phyloP scores from a whole-genome alignment of 2,113 vertebrate species.

The Lophotis ruficrista region DNA sequence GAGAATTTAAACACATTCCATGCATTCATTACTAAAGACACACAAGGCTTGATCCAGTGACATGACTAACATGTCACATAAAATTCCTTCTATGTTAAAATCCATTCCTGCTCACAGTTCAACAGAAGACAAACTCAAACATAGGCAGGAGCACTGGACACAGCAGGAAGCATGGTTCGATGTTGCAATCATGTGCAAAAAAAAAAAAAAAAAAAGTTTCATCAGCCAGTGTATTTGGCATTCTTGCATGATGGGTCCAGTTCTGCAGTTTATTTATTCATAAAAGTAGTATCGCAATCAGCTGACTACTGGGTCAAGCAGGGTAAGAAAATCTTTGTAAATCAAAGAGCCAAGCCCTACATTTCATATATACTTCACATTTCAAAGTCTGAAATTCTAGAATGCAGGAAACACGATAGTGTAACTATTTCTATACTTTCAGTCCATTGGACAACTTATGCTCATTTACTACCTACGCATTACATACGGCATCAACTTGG shows the following conservation, averaged over 20 bases:
- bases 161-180: fast-evolving
- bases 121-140: background rate
- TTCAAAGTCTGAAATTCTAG: background rate
- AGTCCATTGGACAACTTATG: background rate
- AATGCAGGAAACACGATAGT: fast-evolving
- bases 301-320: background rate
- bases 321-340: background rate
- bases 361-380: background rate
- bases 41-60: background rate
- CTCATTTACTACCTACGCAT: background rate
- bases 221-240: background rate
- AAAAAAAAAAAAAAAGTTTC: background rate
- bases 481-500: background rate
- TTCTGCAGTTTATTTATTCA: background rate
- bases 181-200: background rate
- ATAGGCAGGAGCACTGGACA: background rate
- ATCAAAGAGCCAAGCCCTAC: background rate
- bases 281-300: background rate
- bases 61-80: background rate
- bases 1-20: background rate
- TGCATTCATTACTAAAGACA: background rate
- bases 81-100: background rate
- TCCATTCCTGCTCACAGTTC: background rate
- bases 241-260: background rate
- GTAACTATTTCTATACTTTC: background rate